Evolutionary conservation across 2,888 invertebrate genomes (phyloP).

Genomic region (Shargacucullia verbasci): DNA sequence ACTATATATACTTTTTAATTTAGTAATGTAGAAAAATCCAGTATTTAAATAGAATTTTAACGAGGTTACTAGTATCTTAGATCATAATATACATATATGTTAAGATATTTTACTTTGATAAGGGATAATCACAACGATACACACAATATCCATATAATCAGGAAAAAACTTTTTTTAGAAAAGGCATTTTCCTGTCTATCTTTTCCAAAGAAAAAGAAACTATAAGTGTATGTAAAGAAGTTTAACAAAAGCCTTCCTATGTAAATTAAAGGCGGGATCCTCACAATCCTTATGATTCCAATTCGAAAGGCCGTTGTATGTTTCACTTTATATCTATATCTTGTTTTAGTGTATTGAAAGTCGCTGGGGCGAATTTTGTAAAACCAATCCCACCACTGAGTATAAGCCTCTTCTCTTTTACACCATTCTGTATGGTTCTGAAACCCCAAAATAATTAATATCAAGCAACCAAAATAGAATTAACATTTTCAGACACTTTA

Average conservation of each 20-base stretch:
- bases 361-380: no score
- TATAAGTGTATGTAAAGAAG: conserved; percentile 38
- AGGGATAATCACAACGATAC: no score
- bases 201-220: conserved; percentile 22
- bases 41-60: no score
- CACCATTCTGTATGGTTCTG: no score
- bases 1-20: no score
- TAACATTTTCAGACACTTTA: no score
- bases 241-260: conserved; percentile 50
- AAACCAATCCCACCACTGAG: not conserved
- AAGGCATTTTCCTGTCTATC: not conserved
- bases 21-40: no score
- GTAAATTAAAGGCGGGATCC: conserved; percentile 45
- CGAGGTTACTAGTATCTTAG: no score
- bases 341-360: conserved; percentile 20
- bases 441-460: conserved; percentile 24
- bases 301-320: conserved; percentile 38
- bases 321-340: no score
- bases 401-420: not conserved
- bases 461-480: not conserved
- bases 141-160: no score
- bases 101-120: no score
- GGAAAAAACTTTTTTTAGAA: not conserved
- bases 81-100: no score
- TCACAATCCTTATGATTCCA: conserved; percentile 50